Evolutionary conservation across 2,888 invertebrate species (phyloP), one percentile per base, ranked within the genome.

Genomic region (Acrobasis consociella): DNA sequence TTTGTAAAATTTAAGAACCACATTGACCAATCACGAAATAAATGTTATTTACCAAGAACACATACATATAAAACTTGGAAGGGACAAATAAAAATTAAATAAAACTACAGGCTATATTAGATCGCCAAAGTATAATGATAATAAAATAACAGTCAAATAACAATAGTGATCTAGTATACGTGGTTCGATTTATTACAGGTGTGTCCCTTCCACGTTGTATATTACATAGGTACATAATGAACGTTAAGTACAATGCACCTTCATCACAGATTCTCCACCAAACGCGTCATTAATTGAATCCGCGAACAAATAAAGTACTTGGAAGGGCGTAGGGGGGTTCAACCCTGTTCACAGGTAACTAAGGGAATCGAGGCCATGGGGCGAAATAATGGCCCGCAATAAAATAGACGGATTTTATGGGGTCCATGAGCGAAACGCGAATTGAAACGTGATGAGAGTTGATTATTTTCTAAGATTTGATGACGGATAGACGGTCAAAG

Each of bases 271-370:
- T 42, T 56, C 56, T 15, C 56, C 42, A 42, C 56, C 56, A 13
- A 38, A 17, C 56, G 17, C 17, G 16, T 22, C 42, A 56, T 56
- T 56, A 56, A 56, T 56, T 56, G 56, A 56, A 56, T 42, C 46
- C 46, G 16, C 56, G 62, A 55, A 62, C 55, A 46, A 55, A 55
- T 62, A 62, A 55, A 62, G 62, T 49, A 55, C 61, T 46, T 46
- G 15, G 16, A 55, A 60, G 50, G 59, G 59, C n/a, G 59, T n/a
- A n/a, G 16, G 62, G 11, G 11, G 11, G 49, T 16, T 53, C 49
- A 49, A 49, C 49, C 49, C 49, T 62, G 62, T 62, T 62, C 62
- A 15, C 62, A 62, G 62, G 62, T 62, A 62, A 62, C 55, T 62
- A 62, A 55, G 49, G 49, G 49, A 15, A 62, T 62, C 49, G 62